Conservation (phyloP, 92 coral and sea anemone genomes). For the Bergia sp. region DNA sequence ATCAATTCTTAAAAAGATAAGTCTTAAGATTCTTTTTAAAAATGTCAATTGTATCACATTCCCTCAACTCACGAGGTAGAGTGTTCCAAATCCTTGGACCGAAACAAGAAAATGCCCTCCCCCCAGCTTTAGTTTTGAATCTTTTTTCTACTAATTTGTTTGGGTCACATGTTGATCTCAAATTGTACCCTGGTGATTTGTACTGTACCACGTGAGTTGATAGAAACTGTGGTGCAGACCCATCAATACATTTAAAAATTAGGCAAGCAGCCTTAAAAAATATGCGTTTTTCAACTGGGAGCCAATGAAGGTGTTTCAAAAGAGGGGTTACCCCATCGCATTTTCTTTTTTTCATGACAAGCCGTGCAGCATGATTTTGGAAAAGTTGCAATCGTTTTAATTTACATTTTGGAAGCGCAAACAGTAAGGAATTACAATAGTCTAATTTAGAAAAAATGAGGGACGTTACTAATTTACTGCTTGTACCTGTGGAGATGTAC, state of each 20-base stretch:
- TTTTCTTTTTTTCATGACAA: not conserved
- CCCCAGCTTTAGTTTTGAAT: not conserved
- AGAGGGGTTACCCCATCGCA: not conserved
- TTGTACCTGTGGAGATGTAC: not conserved
- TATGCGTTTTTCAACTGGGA: not conserved
- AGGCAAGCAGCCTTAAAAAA: not conserved
- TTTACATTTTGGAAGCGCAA: not conserved
- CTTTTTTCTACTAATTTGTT: not conserved
- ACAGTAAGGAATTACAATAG: not conserved
- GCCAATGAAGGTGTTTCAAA: not conserved
- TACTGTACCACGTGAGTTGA: not conserved
- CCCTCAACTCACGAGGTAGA: not conserved
- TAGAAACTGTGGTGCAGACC: not conserved
- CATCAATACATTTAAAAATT: not conserved
- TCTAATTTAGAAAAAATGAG: not conserved
- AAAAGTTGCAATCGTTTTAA: not conserved
- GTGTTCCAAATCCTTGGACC: not conserved
- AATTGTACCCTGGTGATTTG: not conserved
- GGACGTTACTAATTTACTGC: not conserved
- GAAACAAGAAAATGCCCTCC: not conserved
- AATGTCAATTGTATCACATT: too few species aligned
- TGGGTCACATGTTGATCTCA: not conserved
- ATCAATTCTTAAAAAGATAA: too few species aligned
- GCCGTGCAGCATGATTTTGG: not conserved
- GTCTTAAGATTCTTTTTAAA: too few species aligned